phyloP scores from a whole-genome alignment of 92 coral and sea anemone species.

The Epizoanthus ramosus region DNA sequence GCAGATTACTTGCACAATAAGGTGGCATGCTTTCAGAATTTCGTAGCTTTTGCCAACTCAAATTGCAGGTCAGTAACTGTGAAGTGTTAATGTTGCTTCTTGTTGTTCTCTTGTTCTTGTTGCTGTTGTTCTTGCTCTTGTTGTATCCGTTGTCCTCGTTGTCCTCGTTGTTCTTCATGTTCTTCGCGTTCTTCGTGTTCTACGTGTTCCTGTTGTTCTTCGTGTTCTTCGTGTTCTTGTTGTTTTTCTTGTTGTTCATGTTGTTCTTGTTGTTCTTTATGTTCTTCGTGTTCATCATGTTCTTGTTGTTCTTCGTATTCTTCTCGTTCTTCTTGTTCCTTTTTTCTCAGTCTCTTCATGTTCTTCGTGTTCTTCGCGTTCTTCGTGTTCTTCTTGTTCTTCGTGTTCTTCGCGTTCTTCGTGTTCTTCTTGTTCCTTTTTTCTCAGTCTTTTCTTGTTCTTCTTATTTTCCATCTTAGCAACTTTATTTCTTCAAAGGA shows the following conservation, averaged over 20 bases:
- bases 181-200: not conserved
- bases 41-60: constrained; percentile 83
- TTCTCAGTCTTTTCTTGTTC: too few species aligned
- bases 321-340: too few species aligned
- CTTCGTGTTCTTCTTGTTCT: too few species aligned
- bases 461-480: too few species aligned
- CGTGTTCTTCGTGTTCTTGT: not conserved
- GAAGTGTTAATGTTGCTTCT: not conserved
- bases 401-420: too few species aligned
- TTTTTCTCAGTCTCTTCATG: too few species aligned
- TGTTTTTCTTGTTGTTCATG: not conserved
- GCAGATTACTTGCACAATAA: constrained; percentile 72
- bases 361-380: too few species aligned
- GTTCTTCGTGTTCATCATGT: too few species aligned
- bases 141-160: too few species aligned
- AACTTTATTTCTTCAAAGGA: too few species aligned
- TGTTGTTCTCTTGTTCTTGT: not conserved
- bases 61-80: constrained; percentile 12
- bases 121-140: not conserved
- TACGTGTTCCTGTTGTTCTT: not conserved
- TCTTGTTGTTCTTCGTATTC: not conserved
- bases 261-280: not conserved
- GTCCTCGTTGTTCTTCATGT: too few species aligned
- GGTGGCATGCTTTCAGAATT: constrained; percentile 71
- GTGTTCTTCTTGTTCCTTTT: too few species aligned